Percentiles rank a stretch among this genome's conserved stretches.
Evolutionary conservation across 2,888 invertebrate species (phyloP).

Genomic region (Oscheius sp.): DNA sequence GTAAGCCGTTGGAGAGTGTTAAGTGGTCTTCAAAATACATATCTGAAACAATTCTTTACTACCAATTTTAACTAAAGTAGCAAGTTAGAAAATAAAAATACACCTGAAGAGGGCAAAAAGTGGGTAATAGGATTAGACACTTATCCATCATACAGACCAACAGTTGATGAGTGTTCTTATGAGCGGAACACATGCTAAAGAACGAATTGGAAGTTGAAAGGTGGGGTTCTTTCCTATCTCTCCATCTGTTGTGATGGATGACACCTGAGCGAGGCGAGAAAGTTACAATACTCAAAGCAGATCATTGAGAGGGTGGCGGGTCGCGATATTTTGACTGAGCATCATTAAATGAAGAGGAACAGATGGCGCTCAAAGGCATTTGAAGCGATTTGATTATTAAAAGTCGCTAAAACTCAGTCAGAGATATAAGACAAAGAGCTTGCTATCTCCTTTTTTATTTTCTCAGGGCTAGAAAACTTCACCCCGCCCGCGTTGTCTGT

Average conservation of each 20-base stretch:
- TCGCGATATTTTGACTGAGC: neutral
- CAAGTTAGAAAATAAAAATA: neutral
- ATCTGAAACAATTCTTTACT: neutral
- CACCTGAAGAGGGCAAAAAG: slow-evolving; percentile 13
- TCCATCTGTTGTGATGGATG: slow-evolving; percentile 3
- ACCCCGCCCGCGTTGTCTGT: too few relatives aligned
- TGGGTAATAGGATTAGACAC: slow-evolving; percentile 1
- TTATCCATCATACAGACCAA: slow-evolving; percentile 11
- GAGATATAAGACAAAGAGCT: too few relatives aligned
- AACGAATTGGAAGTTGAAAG: too few relatives aligned
- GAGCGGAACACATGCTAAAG: too few relatives aligned
- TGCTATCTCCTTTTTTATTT: too few relatives aligned
- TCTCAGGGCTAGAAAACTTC: too few relatives aligned
- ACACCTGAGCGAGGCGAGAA: neutral
- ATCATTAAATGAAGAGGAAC: neutral
- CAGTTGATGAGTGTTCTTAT: slow-evolving; percentile 17
- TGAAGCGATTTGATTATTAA: too few relatives aligned
- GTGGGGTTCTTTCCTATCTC: slow-evolving; percentile 5
- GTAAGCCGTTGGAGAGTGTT: slow-evolving; percentile 4
- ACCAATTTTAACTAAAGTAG: neutral
- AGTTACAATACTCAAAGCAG: neutral
- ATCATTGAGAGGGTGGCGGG: neutral
- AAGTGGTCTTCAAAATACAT: slow-evolving; percentile 32
- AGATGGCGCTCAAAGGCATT: too few relatives aligned
- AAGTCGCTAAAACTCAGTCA: too few relatives aligned